Base-by-base conservation (phyloP, 2,888 invertebrate species). In the Pristionchus fissidentatus region DNA sequence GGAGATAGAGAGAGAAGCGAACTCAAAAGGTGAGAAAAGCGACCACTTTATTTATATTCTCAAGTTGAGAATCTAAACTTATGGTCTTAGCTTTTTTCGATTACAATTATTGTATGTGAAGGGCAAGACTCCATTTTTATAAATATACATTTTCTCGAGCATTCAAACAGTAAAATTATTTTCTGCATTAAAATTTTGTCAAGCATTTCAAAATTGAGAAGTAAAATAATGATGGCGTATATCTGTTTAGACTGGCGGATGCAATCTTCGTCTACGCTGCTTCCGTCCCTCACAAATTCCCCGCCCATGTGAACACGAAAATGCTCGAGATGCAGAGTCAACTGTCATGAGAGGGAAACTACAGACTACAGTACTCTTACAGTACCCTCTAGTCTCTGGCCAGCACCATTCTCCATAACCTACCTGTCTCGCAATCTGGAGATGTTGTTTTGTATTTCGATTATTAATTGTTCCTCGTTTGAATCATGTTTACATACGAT, bases 211-310 rank as follows among this genome's bases (percentile, higher is more conserved):
- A n/a, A n/a, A n/a, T n/a, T n/a, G n/a, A n/a, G n/a, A n/a, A n/a
- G n/a, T n/a, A n/a, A n/a, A n/a, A n/a, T n/a, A n/a, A n/a, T n/a
- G n/a, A n/a, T n/a, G n/a, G n/a, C n/a, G n/a, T n/a, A n/a, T n/a
- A n/a, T n/a, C n/a, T 49, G 10, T 19, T 49, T 86, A 88, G 88
- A 43, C 60, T 84, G 49, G 87, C 90, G 57, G 88, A 90, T 62
- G 89, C 90, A n/a, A 86, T 91, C 78, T 86, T 91, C 32, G 85
- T 90, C 77, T 91, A 89, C 86, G 86, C 89, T 62, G 91, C 91
- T 32, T 88, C 87, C 84, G 88, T 91, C n/a, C 88, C 88, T 22
- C 90, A 88, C 87, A 89, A 90, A 43, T 90, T 91, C 85, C 90
- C 91, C 22, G 86, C 87, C 7, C 90, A 91, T 80, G 86, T 90